Evolutionary conservation across 2,888 invertebrate genomes (phyloP).

Genomic region (Scaptomyza flava): DNA sequence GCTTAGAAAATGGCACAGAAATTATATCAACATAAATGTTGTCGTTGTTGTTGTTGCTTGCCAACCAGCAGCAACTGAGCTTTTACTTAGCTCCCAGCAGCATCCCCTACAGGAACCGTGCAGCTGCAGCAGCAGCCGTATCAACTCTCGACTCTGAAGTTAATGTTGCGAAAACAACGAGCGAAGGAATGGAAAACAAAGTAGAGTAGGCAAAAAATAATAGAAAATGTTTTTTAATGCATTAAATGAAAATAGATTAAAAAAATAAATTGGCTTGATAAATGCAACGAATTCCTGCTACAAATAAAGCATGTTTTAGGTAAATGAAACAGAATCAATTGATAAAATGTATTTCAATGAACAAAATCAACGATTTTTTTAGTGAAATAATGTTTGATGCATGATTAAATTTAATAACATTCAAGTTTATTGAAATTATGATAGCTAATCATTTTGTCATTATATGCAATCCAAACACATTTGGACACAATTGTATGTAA

Average conservation of each 20-base stretch:
- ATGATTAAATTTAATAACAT: not conserved
- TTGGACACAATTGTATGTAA: no score
- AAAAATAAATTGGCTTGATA: not conserved
- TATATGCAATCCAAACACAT: no score
- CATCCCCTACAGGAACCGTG: not conserved
- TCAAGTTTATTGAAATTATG: not conserved
- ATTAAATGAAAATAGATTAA: not conserved
- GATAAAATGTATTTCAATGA: no score
- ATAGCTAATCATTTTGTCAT: not conserved
- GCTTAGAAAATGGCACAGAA: conserved; percentile 57
- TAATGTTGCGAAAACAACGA: conserved; percentile 61
- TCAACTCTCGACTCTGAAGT: conserved; percentile 45
- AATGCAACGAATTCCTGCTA: not conserved
- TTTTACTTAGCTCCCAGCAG: conserved; percentile 15
- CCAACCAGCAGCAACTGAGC: conserved; percentile 3
- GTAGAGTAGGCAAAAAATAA: conserved; percentile 26
- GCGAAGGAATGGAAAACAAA: conserved; percentile 27
- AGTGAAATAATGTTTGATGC: no score
- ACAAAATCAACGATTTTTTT: not conserved
- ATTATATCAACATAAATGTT: conserved; percentile 65
- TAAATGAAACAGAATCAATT: not conserved
- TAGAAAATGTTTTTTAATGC: conserved; percentile 39
- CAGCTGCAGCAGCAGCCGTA: not conserved
- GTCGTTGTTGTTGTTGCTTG: not conserved
- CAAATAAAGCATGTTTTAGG: not conserved